Percentiles rank a stretch among this genome's conserved stretches.
phyloP scores from a whole-genome alignment of 1,140 invertebrate species.

The Drosophila melanogaster region Release_6_plus_ISO1_MT NC_004354.4:6818001-6818500 shows the following conservation, averaged over 20 bases:
- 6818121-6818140: conserved; percentile 90
- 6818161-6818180: neutral
- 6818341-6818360: conserved; percentile 12
- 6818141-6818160: conserved; percentile 82
- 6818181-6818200: conserved; percentile 55
- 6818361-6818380: conserved; percentile 16
- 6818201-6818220: conserved; percentile 54
- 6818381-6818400: conserved; percentile 10
- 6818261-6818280: conserved; percentile 9
- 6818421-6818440: conserved; percentile 1
- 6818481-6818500: conserved; percentile 29
- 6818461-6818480: conserved; percentile 39
- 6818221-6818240: conserved; percentile 52
- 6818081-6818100: conserved; percentile 87
- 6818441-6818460: conserved; percentile 49
- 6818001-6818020: conserved; percentile 68
- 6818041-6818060: conserved; percentile 54
- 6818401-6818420: conserved; percentile 37
- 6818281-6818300: conserved; percentile 9
- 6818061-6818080: conserved; percentile 64
- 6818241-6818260: conserved; percentile 42
- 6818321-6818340: neutral
- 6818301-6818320: conserved; percentile 4
- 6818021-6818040: conserved; percentile 38
- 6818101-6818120: conserved; percentile 90